Evolutionary conservation across 2,797 vertebrate genomes (phyloP).

Genomic region (Tenualosa thibaudeaui): DNA sequence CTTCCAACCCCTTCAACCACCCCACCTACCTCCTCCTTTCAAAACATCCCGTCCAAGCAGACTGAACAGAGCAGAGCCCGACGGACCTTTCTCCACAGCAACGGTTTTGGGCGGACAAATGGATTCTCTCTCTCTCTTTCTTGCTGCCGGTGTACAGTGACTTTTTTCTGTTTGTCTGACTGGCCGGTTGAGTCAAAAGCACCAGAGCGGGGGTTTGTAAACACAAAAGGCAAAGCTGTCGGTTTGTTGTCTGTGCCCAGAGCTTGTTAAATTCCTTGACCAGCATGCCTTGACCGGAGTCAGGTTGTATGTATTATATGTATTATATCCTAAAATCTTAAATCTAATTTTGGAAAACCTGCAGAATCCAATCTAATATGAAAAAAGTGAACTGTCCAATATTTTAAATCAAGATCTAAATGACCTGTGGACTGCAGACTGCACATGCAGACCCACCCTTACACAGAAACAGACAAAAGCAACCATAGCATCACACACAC

Average conservation of each 20-base stretch:
- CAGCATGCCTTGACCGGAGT: neutral
- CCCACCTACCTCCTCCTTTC: neutral
- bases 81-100: neutral
- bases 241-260: neutral
- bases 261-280: neutral
- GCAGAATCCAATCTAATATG: neutral
- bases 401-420: neutral
- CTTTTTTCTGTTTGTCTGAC: neutral
- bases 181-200: neutral
- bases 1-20: neutral
- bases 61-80: neutral
- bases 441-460: neutral
- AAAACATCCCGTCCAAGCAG: neutral
- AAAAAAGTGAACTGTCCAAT: neutral
- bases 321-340: neutral
- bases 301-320: neutral
- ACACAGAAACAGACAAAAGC: neutral
- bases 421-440: neutral
- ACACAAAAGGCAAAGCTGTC: neutral
- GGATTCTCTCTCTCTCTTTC: neutral
- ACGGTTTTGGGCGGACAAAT: neutral
- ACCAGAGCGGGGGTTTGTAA: neutral
- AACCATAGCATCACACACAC: neutral
- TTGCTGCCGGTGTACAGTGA: neutral
- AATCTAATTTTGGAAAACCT: conserved; percentile 2